These are phyloP conservation scores for Drosophila multiciliata DNA, from an alignment of 2,888 invertebrate species.

Conservation along the genomic window DNA sequence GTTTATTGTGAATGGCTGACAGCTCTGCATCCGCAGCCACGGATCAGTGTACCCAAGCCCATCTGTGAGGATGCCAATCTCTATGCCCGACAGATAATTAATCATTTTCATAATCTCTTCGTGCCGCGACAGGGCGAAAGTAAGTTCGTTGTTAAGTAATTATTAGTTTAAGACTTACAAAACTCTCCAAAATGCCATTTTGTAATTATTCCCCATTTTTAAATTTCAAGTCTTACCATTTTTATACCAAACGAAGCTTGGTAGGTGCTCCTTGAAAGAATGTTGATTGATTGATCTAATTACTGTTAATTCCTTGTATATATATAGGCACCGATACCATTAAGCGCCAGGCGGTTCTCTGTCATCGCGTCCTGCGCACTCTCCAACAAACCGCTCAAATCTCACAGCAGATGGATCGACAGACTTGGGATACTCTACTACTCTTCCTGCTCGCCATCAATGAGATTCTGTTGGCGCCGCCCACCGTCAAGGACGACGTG, in stretches of 20 bases:
- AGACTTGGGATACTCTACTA: constrained; percentile 96
- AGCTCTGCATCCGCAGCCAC: constrained; percentile 92
- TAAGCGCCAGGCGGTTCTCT: constrained; percentile 96
- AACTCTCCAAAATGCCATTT: not conserved
- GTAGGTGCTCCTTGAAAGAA: constrained; percentile 86
- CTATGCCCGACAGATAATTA: constrained; percentile 95
- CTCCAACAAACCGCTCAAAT: constrained; percentile 92
- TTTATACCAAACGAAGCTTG: constrained; percentile 92
- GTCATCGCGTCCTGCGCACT: constrained; percentile 94
- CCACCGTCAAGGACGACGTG: constrained; percentile 97
- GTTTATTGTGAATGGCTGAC: constrained; percentile 99
- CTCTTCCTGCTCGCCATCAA: constrained; percentile 95
- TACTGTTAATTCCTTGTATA: constrained; percentile 6
- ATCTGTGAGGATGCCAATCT: constrained; percentile 95
- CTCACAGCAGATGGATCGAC: constrained; percentile 90
- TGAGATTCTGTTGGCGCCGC: constrained; percentile 95
- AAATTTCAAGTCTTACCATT: constrained; percentile 94
- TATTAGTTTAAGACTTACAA: not conserved
- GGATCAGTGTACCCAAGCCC: constrained; percentile 95
- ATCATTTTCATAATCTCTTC: constrained; percentile 97
- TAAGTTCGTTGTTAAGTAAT: constrained; percentile 85
- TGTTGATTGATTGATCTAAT: not conserved
- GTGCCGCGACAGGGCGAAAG: constrained; percentile 97
- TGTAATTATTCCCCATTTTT: constrained; percentile 59
- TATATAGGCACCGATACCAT: constrained; percentile 93